Percentiles rank a stretch among this genome's conserved stretches.
phyloP scores from a whole-genome alignment of 2,888 invertebrate genomes.

The Xanthorhoe spadicearia region DNA sequence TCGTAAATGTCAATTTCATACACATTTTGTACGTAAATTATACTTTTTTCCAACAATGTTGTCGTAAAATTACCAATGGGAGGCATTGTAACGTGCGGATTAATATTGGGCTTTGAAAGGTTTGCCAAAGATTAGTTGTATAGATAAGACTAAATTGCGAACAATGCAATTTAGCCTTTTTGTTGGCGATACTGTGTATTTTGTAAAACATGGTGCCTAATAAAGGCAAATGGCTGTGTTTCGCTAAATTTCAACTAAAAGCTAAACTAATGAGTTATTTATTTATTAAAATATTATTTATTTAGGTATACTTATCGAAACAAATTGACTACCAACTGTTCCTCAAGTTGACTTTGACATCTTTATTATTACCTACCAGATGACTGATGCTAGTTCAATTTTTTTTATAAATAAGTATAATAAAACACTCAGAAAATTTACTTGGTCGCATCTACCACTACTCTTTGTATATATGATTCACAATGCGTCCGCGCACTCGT shows the following conservation, averaged over 20 bases:
- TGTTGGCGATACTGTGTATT: constrained; percentile 5
- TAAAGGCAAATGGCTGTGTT: neutral
- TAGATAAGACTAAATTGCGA: constrained; percentile 22
- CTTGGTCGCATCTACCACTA: constrained; percentile 38
- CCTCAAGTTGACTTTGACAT: too few species aligned
- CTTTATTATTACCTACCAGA: too few species aligned
- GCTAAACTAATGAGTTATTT: too few species aligned
- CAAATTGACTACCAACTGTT: too few species aligned
- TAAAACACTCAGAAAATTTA: too few species aligned
- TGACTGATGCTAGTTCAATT: too few species aligned
- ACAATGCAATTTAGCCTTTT: constrained; percentile 14
- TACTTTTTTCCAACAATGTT: constrained; percentile 47
- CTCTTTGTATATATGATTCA: constrained; percentile 60
- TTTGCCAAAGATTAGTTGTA: constrained; percentile 50
- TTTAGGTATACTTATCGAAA: too few species aligned
- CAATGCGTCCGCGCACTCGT: constrained; percentile 57
- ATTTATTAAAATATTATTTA: too few species aligned
- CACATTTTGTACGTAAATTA: constrained; percentile 42
- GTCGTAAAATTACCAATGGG: constrained; percentile 56
- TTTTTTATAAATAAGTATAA: too few species aligned
- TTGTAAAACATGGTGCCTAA: neutral
- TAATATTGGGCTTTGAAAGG: constrained; percentile 63
- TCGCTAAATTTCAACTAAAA: neutral
- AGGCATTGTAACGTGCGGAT: constrained; percentile 60
- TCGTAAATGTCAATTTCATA: constrained; percentile 40